Base-by-base conservation (phyloP, 2,113 vertebrate genomes). In the Tetraodon nigroviridis region DNA sequence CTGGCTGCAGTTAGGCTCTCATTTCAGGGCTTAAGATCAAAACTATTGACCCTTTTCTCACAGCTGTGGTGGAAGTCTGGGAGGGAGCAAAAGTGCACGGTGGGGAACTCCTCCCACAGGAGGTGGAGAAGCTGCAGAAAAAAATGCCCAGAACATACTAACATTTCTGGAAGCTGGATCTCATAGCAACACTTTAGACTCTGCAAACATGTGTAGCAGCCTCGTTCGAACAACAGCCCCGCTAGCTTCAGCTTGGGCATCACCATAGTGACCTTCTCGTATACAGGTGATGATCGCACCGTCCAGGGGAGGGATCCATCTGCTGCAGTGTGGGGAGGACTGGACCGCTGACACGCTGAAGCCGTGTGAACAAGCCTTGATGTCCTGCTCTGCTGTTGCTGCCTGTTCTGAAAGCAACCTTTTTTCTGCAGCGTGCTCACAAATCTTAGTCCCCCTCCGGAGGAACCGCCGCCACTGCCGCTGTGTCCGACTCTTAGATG, bases 271-370 rank as follows among this genome's bases (percentile, higher is more conserved):
- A 61, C 58, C 45, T 40, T 16, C 15, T n/a, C 14, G 16, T 51
- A 29, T 15, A 60, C 51, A 56, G 24, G 44, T 58, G 47, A 37
- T 58, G 47, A 37, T 67, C 24, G 27, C 84, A 83, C 58, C 54
- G 64, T 72, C 70, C 74, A 80, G 82, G 87, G 81, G 85, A 87
- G 68, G 63, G 62, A 17, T 12, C 80, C 85, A 84, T 88, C 85
- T 88, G 87, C 71, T 68, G 69, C 74, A 49, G 13, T 62, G 15
- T 56, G 57, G 52, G 73, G 65, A 81, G n/a, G 44, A 16, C 44
- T 1, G 44, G 44, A 17, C 44, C 5, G 44, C 44, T 46, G 44
- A 45, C 44, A 45, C 5, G 17, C 14, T 5, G 6, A n/a, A 46
- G 5, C 1, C 44, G 6, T 6, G 44, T 37, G 32, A 37, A 37